phyloP scores from a whole-genome alignment of 1,140 invertebrate genomes.

The Apis laboriosa region DNA sequence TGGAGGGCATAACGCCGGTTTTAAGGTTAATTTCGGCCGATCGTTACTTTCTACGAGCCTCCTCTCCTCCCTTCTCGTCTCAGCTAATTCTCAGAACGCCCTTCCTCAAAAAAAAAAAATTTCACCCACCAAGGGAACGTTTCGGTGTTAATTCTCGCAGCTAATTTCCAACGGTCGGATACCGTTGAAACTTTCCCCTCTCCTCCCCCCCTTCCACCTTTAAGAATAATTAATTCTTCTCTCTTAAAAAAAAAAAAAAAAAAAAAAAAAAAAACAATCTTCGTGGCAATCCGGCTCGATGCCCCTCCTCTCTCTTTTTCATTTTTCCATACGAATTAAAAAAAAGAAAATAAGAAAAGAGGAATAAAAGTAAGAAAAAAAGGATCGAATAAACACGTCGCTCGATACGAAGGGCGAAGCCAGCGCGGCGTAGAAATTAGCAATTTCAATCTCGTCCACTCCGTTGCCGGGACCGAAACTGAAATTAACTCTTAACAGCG shows the following conservation, averaged over 20 bases:
- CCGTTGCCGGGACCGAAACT: background rate
- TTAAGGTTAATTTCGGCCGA: slow-evolving; percentile 3
- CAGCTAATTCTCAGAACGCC: slow-evolving; percentile 1
- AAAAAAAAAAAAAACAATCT: background rate
- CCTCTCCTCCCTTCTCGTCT: too few relatives aligned
- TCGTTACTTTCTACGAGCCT: slow-evolving; percentile 12
- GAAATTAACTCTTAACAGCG: slow-evolving; percentile 6
- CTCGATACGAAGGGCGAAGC: background rate
- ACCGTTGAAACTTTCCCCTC: background rate
- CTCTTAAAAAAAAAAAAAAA: background rate
- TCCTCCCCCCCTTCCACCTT: too few relatives aligned
- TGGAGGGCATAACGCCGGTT: background rate
- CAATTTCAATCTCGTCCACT: background rate
- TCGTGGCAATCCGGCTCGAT: background rate
- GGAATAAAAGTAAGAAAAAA: too few relatives aligned
- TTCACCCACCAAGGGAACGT: background rate
- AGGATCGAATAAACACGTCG: background rate
- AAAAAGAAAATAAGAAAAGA: background rate
- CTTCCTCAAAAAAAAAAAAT: slow-evolving; percentile 17
- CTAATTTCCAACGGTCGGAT: slow-evolving; percentile 16
- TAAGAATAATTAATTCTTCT: slow-evolving; percentile 7
- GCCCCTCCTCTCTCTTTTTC: too few relatives aligned
- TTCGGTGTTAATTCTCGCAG: slow-evolving; percentile 1
- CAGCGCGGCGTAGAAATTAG: background rate
- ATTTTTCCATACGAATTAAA: background rate